These are phyloP conservation scores for Tipula helvola DNA, from an alignment of 2,888 invertebrate species.

Conservation along the genomic window DNA sequence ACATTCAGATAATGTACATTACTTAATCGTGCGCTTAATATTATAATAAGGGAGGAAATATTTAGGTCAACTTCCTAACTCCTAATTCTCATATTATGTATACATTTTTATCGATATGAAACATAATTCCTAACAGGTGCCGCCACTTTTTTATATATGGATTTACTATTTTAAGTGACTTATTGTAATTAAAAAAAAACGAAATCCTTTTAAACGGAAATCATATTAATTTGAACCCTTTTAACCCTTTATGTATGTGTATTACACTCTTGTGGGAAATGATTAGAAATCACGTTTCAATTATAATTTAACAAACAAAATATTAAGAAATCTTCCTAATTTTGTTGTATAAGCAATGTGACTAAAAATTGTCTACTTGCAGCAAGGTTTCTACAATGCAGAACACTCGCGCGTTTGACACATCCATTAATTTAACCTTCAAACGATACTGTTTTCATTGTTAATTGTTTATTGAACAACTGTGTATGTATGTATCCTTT, in stretches of 20 bases:
- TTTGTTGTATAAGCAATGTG: background rate
- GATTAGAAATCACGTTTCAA: background rate
- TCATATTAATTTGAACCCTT: background rate
- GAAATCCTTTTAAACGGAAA: background rate
- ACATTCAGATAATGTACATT: background rate
- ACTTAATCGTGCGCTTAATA: background rate
- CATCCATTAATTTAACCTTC: background rate
- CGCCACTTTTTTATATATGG: background rate
- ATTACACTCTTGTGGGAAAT: background rate
- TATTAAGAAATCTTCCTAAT: background rate
- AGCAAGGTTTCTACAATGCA: too few relatives aligned
- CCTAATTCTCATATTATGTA: background rate
- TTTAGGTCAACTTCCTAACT: background rate
- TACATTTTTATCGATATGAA: background rate
- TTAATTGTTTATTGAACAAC: background rate
- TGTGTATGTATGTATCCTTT: background rate
- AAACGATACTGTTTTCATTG: background rate
- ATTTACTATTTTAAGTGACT: background rate
- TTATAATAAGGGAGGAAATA: background rate
- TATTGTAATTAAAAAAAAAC: background rate
- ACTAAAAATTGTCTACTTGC: background rate
- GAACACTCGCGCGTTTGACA: background rate
- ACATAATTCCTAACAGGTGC: background rate
- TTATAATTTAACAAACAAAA: background rate
- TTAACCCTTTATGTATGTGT: background rate